Evolutionary conservation across 2,113 vertebrate genomes (phyloP), one percentile per base, ranked within the genome.

Genomic region (Butorides virescens): DNA sequence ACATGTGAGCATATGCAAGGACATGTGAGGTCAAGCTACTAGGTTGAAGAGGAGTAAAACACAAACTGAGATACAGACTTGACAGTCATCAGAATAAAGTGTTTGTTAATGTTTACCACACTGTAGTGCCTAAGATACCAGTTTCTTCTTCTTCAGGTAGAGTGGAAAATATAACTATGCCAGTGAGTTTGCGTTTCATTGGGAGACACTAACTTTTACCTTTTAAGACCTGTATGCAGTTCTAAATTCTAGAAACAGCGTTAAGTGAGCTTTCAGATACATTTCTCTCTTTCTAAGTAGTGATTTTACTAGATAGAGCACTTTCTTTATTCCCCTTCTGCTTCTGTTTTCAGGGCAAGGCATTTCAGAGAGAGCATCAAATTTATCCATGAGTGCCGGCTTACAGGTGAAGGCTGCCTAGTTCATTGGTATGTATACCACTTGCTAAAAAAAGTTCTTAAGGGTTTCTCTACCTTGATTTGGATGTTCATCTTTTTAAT

Each of bases 311-410:
- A 94, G 95, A 89, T 55, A 29, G 77, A 79, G n/a, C 46, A 74
- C 92, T 94, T 96, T 95, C 93, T 84, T 92, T 75, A 77, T 88
- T 87, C 62, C 29, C 78, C 29, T 95, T 89, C 92, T 91, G 76
- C 49, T 95, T 93, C 53, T 95, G n/a, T 95, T 95, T 92, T 81
- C 94, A 99, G 99, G 95, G 98, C 97, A 86, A 99, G 99, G 95
- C 98, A 99, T 98, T 99, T 99, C 97, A 99, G 99, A 98, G 98
- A 99, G 93, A 99, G 99, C 91, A 99, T 99, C 94, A 96, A 96
- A 66, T 99, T 99, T 96, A 99, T 99, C 92, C 99, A 99, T n/a
- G 99, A 99, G 91, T 99, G 98, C 84, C 98, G 99, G 2, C 98
- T 99, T 79, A 98, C 98, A 88, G 98, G 99, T 74, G 99, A 99